phyloP scores from a whole-genome alignment of 2,888 invertebrate genomes.

The Ennomos fuscantarius region DNA sequence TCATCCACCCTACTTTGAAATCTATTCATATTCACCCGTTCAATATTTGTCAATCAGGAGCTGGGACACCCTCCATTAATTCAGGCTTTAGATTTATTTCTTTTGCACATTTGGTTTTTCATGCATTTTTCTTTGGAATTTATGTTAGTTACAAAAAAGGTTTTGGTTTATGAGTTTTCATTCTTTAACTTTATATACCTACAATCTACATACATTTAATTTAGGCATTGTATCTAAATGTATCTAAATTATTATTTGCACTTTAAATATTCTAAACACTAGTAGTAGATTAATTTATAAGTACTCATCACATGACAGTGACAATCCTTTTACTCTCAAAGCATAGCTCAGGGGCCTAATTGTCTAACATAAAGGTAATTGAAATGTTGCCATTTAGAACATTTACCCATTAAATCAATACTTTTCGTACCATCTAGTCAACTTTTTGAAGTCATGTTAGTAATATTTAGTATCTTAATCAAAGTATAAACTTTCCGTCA shows the following conservation, averaged over 20 bases:
- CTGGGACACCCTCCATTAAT: constrained; percentile 37
- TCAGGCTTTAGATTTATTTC: constrained; percentile 35
- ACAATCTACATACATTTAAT: constrained; percentile 12
- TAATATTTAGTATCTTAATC: neutral
- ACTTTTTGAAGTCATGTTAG: neutral
- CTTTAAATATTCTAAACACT: neutral
- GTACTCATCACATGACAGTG: constrained; percentile 25
- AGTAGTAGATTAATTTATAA: constrained; percentile 3
- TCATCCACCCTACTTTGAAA: constrained; percentile 59
- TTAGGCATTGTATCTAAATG: constrained; percentile 14
- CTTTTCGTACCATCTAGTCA: neutral
- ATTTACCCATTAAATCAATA: neutral
- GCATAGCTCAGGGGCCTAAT: constrained; percentile 23
- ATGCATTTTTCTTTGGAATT: constrained; percentile 34
- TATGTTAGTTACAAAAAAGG: constrained; percentile 31
- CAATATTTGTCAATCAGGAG: constrained; percentile 35
- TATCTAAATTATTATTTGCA: constrained; percentile 7
- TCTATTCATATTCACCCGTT: constrained; percentile 42
- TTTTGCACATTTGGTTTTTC: constrained; percentile 38
- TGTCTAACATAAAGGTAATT: constrained; percentile 22
- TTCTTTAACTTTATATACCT: constrained; percentile 20
- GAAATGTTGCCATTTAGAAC: constrained; percentile 17
- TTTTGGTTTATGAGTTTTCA: constrained; percentile 33
- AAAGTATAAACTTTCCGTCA: too few species aligned
- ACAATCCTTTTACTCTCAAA: constrained; percentile 26